Conservation (phyloP, 2,113 vertebrate genomes). For the Neopipo cinnamomea region DNA sequence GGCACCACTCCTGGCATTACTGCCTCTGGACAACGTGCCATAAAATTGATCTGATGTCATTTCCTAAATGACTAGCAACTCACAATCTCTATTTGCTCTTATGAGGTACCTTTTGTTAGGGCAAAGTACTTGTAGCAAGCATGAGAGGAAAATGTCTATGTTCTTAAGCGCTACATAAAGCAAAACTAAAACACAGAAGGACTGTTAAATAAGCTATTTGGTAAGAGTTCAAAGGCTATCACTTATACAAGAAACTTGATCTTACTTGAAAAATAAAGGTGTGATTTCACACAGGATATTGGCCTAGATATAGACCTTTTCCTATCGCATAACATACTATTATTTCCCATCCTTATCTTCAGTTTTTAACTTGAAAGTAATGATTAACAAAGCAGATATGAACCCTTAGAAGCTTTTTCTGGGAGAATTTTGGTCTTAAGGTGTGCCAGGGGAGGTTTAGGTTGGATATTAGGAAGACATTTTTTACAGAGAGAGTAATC, state of each 20-base stretch:
- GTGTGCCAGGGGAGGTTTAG: too few species aligned
- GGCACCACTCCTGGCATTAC: background rate
- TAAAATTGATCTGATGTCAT: background rate
- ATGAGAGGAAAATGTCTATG: background rate
- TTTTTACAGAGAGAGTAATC: too few species aligned
- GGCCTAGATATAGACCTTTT: constrained; percentile 2
- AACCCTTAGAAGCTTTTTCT: constrained; percentile 16
- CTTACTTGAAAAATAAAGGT: constrained; percentile 59
- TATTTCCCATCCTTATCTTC: constrained; percentile 56
- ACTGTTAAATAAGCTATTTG: background rate
- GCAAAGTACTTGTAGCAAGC: background rate
- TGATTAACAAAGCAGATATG: constrained; percentile 61
- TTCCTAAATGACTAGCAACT: background rate
- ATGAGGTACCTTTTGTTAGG: background rate
- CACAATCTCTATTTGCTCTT: background rate
- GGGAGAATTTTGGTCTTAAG: background rate
- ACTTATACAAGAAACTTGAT: constrained; percentile 37
- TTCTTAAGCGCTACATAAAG: background rate
- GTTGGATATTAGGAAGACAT: too few species aligned
- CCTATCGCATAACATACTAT: background rate
- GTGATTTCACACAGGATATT: constrained; percentile 65
- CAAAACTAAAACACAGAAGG: background rate
- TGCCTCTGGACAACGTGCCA: background rate
- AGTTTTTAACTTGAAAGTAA: constrained; percentile 50
- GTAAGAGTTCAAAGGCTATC: constrained; percentile 51